Conservation (phyloP, 2,888 invertebrate species). For the Phaonia tiefii region DNA sequence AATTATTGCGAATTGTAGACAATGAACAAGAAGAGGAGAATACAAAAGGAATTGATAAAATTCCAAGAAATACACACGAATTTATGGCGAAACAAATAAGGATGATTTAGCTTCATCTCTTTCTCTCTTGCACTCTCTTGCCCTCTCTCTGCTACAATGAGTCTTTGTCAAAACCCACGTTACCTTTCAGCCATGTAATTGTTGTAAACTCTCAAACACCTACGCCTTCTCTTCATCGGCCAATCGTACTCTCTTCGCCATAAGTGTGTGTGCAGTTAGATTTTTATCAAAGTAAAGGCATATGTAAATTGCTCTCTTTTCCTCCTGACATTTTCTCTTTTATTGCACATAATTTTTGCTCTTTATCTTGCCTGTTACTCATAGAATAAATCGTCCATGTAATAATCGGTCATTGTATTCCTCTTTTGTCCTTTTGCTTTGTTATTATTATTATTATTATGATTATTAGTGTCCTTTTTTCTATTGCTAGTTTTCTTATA, state of each 20-base stretch:
- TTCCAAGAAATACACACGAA: conserved; percentile 41
- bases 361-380: too few relatives aligned
- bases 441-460: conserved; percentile 45
- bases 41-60: conserved; percentile 51
- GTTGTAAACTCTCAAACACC: too few relatives aligned
- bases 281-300: too few relatives aligned
- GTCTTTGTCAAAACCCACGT: neutral
- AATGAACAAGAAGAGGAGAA: neutral
- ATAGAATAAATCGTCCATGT: conserved; percentile 55
- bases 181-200: too few relatives aligned
- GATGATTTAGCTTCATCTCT: conserved; percentile 1
- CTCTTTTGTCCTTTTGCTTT: conserved; percentile 41
- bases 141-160: neutral
- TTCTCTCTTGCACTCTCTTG: neutral
- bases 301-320: too few relatives aligned
- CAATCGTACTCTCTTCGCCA: too few relatives aligned
- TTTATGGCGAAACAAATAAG: conserved; percentile 32
- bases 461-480: conserved; percentile 36
- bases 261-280: too few relatives aligned
- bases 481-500: too few relatives aligned
- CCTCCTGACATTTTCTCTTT: too few relatives aligned
- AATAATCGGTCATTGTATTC: conserved; percentile 55
- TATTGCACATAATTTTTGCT: too few relatives aligned
- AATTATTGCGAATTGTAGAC: conserved; percentile 39
- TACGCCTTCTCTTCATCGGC: too few relatives aligned